Evolutionary conservation across 1,140 invertebrate species (phyloP), one percentile per base, ranked within the genome.

Genomic region (Drosophila tropicalis): DNA sequence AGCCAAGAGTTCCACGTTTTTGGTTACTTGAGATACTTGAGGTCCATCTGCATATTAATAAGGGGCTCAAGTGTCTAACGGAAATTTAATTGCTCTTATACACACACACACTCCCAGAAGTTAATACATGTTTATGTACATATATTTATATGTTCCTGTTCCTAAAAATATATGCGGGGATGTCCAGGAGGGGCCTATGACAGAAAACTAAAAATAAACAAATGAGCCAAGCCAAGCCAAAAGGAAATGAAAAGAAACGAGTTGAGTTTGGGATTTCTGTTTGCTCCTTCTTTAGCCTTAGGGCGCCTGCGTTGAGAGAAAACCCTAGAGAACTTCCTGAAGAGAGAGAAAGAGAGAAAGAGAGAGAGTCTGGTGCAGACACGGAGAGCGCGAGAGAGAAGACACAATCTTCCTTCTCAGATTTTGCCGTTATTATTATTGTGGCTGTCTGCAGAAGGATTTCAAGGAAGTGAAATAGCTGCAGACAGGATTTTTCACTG

Each of bases 391-490:
- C 41, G 39, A 63, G 47, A 22, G 61, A 39, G 17, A 39, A 19
- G 63, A 61, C 32, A 60, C 10, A 36, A 25, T 36, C 19, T 22
- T 5, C 60, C 10, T 36, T 36, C 34, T 36, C 17, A 9, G 60
- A 40, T 39, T 41, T 44, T 7, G 36, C 44, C 44, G 9, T 62
- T 62, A 61, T 71, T 80, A 66, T 62, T 80, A 67, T 69, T 80
- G 72, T 62, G 78, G 64, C 63, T 62, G 78, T 64, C 63, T 76
- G 79, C 57, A 70, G 67, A 87, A 83, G 79, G 79, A 89, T 87
- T 89, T 89, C 77, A 89, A 89, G 84, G 84, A 89, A 89, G 84
- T 89, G 64, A 90, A 89, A 90, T 89, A 72, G 85, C 80, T 84
- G 85, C 84, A 89, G 84, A 89, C 85, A 81, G 84, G 70, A 69